phyloP scores from a whole-genome alignment of 2,888 invertebrate species.

The Cancer borealis region DNA sequence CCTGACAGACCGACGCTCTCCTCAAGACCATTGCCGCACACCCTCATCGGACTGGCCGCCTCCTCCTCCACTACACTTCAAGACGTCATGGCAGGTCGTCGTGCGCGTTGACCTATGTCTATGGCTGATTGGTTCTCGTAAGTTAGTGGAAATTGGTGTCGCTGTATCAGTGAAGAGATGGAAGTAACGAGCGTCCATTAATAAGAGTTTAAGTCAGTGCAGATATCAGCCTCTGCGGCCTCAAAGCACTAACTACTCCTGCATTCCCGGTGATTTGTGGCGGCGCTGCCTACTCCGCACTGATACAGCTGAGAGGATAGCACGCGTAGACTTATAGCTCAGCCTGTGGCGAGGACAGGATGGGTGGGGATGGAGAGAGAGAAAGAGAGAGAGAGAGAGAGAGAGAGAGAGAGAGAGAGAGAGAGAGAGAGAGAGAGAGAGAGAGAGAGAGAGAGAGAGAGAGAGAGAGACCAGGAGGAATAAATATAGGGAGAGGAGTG shows the following conservation, averaged over 20 bases:
- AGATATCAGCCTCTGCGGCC: neutral
- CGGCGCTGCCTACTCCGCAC: neutral
- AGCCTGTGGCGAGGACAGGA: neutral
- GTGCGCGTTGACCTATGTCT: neutral
- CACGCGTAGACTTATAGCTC: neutral
- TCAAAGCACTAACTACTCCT: neutral
- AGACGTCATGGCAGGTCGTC: neutral
- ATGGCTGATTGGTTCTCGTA: neutral
- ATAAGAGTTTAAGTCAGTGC: neutral
- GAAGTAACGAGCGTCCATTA: neutral
- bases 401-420: constrained; percentile 40
- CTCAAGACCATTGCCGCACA: neutral
- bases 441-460: constrained; percentile 28
- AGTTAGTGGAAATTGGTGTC: neutral
- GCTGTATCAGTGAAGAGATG: neutral
- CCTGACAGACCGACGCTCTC: neutral
- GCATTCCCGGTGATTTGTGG: constrained; percentile 29
- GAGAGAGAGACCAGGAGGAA: neutral
- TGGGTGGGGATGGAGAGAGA: neutral
- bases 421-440: constrained; percentile 40
- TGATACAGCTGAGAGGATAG: neutral
- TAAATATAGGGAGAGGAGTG: neutral
- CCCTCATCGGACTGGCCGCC: neutral
- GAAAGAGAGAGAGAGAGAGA: constrained; percentile 37
- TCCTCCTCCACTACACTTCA: neutral